phyloP scores from a whole-genome alignment of 2,888 invertebrate species.

The Aspidiotus destructor region DNA sequence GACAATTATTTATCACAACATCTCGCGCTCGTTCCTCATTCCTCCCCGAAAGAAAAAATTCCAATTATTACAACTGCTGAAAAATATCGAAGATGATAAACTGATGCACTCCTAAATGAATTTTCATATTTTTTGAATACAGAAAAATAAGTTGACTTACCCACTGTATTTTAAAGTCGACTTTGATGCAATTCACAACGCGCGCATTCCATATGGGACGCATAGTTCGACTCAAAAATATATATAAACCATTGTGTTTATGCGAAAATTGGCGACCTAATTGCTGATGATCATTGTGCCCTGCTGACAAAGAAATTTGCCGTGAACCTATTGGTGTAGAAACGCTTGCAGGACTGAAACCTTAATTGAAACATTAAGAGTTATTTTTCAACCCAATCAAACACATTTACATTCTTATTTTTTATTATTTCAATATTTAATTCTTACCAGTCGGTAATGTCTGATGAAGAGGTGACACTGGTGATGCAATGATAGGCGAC shows the following conservation, averaged over 20 bases:
- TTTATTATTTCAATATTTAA: no score
- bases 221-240: conserved; percentile 79
- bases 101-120: no score
- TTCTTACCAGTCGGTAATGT: conserved; percentile 18
- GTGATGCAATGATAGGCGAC: not conserved
- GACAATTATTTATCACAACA: no score
- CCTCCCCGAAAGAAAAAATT: no score
- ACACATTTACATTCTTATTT: no score
- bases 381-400: conserved; percentile 6
- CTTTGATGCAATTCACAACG: conserved; percentile 47
- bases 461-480: conserved; percentile 21
- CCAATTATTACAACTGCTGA: no score
- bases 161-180: conserved; percentile 49
- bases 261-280: conserved; percentile 17
- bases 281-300: conserved; percentile 9
- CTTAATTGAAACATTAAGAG: conserved; percentile 6
- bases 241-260: conserved; percentile 87
- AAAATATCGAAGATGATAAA: no score
- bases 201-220: conserved; percentile 78
- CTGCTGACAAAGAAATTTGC: conserved; percentile 3
- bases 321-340: conserved; percentile 36
- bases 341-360: conserved; percentile 7
- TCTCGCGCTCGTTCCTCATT: no score
- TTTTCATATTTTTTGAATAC: no score
- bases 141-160: conserved; percentile 43